Percentiles rank a stretch among this genome's conserved stretches.
Conservation (phyloP, 2,888 invertebrate species). For the Xestia sexstrigata region DNA sequence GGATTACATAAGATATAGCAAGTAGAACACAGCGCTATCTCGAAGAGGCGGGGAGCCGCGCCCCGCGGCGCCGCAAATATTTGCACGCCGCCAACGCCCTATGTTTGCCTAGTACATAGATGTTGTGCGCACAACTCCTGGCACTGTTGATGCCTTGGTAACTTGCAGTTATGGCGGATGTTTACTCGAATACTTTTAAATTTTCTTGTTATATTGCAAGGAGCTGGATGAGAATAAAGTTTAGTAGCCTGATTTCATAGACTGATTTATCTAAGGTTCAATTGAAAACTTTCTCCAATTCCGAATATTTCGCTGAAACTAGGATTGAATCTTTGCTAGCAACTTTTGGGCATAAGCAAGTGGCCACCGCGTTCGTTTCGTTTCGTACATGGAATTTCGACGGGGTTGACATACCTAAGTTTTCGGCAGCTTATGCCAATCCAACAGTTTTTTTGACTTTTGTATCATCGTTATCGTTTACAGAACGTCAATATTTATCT, state of each 20-base stretch:
- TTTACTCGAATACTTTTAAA: constrained; percentile 51
- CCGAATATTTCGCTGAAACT: background rate
- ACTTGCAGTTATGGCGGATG: constrained; percentile 56
- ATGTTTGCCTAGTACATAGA: constrained; percentile 80
- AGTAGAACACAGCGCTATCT: constrained; percentile 74
- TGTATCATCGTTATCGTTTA: background rate
- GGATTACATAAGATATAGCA: constrained; percentile 77
- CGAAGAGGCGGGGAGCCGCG: constrained; percentile 72
- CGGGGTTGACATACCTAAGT: too few relatives aligned
- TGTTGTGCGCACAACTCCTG: constrained; percentile 71
- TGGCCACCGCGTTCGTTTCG: background rate
- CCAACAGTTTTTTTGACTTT: background rate
- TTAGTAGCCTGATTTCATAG: background rate
- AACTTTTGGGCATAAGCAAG: background rate
- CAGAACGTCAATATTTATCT: background rate
- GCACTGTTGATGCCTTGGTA: constrained; percentile 74
- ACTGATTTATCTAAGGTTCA: background rate
- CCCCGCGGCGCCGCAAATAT: constrained; percentile 77
- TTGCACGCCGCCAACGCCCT: constrained; percentile 77
- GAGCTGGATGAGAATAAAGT: background rate
- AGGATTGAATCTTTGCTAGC: background rate
- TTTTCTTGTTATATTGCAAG: constrained; percentile 36
- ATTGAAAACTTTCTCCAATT: background rate
- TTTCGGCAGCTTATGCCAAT: background rate
- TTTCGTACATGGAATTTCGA: background rate